phyloP scores from a whole-genome alignment of 2,113 vertebrate species.

The Lepisosteus oculatus region DNA sequence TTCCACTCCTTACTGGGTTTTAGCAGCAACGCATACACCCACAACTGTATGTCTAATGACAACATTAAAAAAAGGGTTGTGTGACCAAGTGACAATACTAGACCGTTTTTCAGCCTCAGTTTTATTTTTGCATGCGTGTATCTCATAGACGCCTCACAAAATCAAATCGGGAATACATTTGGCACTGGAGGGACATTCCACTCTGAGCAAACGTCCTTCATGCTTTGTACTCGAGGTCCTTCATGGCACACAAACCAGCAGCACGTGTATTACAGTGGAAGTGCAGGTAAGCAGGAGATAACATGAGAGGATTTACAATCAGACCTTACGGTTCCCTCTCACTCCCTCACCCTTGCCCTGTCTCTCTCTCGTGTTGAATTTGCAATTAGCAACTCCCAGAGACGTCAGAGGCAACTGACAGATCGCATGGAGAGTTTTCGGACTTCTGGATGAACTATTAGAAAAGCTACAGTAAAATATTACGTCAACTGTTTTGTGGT shows the following conservation, averaged over 20 bases:
- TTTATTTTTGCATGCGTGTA: background rate
- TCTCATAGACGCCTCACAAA: background rate
- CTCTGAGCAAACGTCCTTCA: constrained; percentile 33
- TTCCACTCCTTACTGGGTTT: no score
- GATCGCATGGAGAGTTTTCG: no score
- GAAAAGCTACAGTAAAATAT: no score
- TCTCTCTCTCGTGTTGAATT: constrained; percentile 11
- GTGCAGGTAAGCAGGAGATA: constrained; percentile 35
- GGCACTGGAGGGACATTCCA: background rate
- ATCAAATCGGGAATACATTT: background rate
- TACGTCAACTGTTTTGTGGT: no score
- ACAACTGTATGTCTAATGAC: background rate
- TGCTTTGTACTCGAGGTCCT: constrained; percentile 30
- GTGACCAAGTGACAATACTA: no score
- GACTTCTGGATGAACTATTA: no score
- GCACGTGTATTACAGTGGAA: constrained; percentile 30
- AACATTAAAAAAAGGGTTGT: background rate
- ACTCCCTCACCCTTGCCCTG: constrained; percentile 23
- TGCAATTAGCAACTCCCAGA: no score
- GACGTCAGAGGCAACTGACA: no score
- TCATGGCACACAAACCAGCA: constrained; percentile 19
- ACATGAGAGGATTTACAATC: constrained; percentile 38
- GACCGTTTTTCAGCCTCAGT: background rate
- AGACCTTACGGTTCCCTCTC: background rate
- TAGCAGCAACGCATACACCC: no score